phyloP scores from a whole-genome alignment of 23 tunicate species.

The Phallusia fumigata region DNA sequence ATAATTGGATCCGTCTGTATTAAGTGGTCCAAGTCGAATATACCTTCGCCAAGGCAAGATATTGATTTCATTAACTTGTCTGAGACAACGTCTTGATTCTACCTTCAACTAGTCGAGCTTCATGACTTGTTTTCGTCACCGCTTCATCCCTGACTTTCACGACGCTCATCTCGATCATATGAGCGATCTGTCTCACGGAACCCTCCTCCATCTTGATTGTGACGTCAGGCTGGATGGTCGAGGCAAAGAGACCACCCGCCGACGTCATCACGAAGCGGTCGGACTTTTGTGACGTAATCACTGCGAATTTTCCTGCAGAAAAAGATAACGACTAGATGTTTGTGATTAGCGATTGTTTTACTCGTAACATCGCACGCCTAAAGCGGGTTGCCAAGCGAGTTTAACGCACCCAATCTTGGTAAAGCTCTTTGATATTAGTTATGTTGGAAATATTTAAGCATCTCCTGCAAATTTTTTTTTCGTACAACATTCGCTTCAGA shows the following conservation, averaged over 20 bases:
- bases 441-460: no score
- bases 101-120: constrained; percentile 25
- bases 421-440: no score
- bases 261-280: constrained; percentile 76
- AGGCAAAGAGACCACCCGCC: constrained; percentile 63
- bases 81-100: background rate
- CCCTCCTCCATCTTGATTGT: constrained; percentile 36
- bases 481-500: no score
- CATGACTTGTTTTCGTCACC: constrained; percentile 32
- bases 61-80: no score
- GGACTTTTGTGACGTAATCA: constrained; percentile 54
- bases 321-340: background rate
- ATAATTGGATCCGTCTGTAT: no score
- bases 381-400: no score
- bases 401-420: no score
- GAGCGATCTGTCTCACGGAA: constrained; percentile 26
- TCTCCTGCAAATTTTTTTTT: no score
- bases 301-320: constrained; percentile 70
- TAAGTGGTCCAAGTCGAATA: no score
- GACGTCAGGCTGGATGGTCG: constrained; percentile 52
- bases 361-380: no score
- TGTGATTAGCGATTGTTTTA: background rate
- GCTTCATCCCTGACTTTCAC: constrained; percentile 42
- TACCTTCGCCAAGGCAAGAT: no score
- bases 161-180: constrained; percentile 55